Percentiles rank a stretch among this genome's conserved stretches.
phyloP scores from a whole-genome alignment of 1,140 invertebrate genomes.

The Cheumatopsyche charites region DNA sequence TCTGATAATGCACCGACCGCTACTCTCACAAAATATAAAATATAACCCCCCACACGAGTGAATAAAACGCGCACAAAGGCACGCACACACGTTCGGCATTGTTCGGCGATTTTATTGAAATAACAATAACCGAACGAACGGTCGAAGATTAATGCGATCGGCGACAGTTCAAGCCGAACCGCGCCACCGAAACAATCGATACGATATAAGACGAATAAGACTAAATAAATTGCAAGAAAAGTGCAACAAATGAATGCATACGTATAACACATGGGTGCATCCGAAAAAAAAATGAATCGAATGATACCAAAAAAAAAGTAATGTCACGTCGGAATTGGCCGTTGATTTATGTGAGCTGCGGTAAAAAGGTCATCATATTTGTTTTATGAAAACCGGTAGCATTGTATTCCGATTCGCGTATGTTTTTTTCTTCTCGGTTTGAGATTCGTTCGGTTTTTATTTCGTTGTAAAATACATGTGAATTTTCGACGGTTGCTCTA shows the following conservation, averaged over 20 bases:
- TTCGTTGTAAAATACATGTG: too few species aligned
- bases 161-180: not conserved
- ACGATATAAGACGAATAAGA: not conserved
- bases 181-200: constrained; percentile 30
- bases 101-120: constrained; percentile 33
- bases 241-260: not conserved
- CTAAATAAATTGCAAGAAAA: not conserved
- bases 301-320: not conserved
- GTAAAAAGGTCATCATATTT: constrained; percentile 7
- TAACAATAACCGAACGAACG: constrained; percentile 31
- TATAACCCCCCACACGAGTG: too few species aligned
- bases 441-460: too few species aligned
- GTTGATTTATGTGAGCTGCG: not conserved
- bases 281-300: not conserved
- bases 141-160: constrained; percentile 30
- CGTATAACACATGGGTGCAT: not conserved
- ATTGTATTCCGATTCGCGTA: not conserved
- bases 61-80: too few species aligned
- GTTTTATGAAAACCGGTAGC: constrained; percentile 2
- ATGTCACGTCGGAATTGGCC: not conserved
- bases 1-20: constrained; percentile 35
- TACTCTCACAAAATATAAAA: not conserved
- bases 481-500: too few species aligned
- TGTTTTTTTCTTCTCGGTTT: too few species aligned
- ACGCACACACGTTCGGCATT: not conserved